Base-by-base conservation (phyloP, 2,888 invertebrate species). In the Rhamphomyia laevipes region DNA sequence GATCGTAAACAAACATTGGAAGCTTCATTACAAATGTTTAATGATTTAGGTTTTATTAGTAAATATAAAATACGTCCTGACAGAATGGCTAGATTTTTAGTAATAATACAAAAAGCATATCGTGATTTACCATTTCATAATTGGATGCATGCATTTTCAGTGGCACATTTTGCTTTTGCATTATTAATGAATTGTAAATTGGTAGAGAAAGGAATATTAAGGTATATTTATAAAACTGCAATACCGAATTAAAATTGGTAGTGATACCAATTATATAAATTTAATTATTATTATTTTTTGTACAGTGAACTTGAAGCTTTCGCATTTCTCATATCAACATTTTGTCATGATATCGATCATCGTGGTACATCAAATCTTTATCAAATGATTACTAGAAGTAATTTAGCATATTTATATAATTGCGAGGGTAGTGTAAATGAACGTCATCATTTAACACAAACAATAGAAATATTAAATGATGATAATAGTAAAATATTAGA, bases 301-400 rank as follows among this genome's bases (percentile, higher is more conserved):
- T 72, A 42, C 70, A 85, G 84, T 53, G 80, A 83, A 41, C 67
- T 90, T 53, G 88, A 92, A 72, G 79, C 77, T 5, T 71, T 91
- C 40, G 81, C 87, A 56, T 78, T 84, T 57, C 68, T 92, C 52
- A 77, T 88, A 46, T 81, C 90, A 1, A 81, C 82, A 51, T 68
- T 92, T 45, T 82, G 87, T 59, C 91, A 92, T 61, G 90, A 92
- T 62, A 76, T 92, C 50, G 91, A 92, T 63, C 91, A 92, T 62
- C 77, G 90, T 47, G 91, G 91, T 10, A 88, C 88, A 3, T 88
- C 84, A 37, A 90, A 86, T 66, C 80, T 84, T 43, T 91, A 86
- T 65, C 86, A 89, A 66, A 77, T 82, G 42, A 76, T 80, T 53
- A 81, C 82, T 23, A 68, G 74, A 45, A 54, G 53, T 45, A 48